A percentile compares a stretch with the other conserved stretches of the same genome.
Evolutionary conservation across 1,140 invertebrate genomes (phyloP).

Genomic region (Bombus sylvicola): DNA sequence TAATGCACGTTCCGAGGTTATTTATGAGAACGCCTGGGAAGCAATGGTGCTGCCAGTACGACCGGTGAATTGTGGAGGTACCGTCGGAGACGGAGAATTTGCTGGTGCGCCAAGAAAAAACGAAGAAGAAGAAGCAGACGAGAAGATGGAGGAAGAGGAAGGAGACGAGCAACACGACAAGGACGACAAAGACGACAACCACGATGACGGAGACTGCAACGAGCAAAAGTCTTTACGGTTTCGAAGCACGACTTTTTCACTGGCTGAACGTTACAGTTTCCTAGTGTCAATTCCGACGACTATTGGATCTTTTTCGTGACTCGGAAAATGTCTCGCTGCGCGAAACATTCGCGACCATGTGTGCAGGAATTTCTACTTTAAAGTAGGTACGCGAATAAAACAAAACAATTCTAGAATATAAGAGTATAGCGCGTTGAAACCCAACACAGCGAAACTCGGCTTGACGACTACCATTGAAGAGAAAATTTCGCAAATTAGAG

Average conservation of each 20-base stretch:
- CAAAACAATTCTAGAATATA: no score
- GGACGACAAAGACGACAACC: slow-evolving; percentile 38
- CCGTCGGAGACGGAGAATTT: slow-evolving; percentile 63
- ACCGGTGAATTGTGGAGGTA: slow-evolving; percentile 61
- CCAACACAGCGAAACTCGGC: fast-evolving
- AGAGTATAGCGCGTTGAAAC: no score
- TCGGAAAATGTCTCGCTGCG: slow-evolving; percentile 49
- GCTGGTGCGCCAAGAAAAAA: slow-evolving; percentile 40
- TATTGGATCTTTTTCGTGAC: slow-evolving; percentile 60
- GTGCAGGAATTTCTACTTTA: not conserved
- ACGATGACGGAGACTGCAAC: slow-evolving; percentile 2
- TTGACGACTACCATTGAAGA: no score
- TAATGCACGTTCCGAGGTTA: slow-evolving; percentile 67
- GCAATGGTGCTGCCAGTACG: slow-evolving; percentile 58
- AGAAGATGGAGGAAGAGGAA: not conserved
- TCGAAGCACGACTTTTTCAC: slow-evolving; percentile 64
- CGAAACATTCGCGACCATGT: not conserved
- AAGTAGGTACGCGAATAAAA: no score
- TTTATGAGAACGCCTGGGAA: slow-evolving; percentile 65
- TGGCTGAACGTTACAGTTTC: slow-evolving; percentile 58
- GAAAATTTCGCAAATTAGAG: no score
- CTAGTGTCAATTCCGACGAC: slow-evolving; percentile 62
- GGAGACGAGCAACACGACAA: slow-evolving; percentile 6
- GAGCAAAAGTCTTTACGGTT: slow-evolving; percentile 56
- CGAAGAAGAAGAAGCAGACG: not conserved